Evolutionary conservation across 35 echinoderm and acorn worm species (phyloP).

Genomic region (Ophiothrix spiculata): DNA sequence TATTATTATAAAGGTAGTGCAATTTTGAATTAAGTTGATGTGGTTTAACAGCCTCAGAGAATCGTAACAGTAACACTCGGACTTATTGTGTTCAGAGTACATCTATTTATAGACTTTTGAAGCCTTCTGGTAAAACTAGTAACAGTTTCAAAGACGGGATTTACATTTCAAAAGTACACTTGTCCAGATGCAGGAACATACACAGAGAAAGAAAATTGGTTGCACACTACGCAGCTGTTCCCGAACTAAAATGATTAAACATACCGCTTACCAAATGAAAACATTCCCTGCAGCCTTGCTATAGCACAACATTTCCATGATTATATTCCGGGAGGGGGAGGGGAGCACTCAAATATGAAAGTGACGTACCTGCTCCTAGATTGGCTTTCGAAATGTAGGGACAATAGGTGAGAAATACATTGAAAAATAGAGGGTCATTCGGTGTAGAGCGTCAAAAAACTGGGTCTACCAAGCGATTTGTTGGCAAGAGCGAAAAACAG

Average conservation of each 20-base stretch:
- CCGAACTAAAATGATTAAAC: background rate
- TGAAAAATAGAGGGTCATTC: too few relatives aligned
- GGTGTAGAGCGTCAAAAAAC: too few relatives aligned
- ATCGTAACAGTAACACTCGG: background rate
- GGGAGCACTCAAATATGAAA: too few relatives aligned
- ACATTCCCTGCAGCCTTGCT: background rate
- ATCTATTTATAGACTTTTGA: background rate
- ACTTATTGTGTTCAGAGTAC: too few relatives aligned
- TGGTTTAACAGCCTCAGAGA: background rate
- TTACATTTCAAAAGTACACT: background rate
- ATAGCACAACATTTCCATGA: background rate
- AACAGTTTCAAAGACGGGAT: background rate
- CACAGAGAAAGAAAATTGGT: background rate
- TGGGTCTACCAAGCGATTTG: too few relatives aligned
- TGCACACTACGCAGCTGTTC: background rate
- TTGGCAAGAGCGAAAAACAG: too few relatives aligned
- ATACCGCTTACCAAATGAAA: background rate
- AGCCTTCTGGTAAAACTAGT: background rate
- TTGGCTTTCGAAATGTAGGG: too few relatives aligned
- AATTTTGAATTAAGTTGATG: background rate
- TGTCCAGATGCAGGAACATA: background rate
- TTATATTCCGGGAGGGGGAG: too few relatives aligned
- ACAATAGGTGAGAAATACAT: too few relatives aligned
- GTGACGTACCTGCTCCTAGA: too few relatives aligned
- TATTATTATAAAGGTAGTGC: background rate